Base-by-base conservation (phyloP, 2,113 vertebrate species). In the Polypterus bichir region DNA sequence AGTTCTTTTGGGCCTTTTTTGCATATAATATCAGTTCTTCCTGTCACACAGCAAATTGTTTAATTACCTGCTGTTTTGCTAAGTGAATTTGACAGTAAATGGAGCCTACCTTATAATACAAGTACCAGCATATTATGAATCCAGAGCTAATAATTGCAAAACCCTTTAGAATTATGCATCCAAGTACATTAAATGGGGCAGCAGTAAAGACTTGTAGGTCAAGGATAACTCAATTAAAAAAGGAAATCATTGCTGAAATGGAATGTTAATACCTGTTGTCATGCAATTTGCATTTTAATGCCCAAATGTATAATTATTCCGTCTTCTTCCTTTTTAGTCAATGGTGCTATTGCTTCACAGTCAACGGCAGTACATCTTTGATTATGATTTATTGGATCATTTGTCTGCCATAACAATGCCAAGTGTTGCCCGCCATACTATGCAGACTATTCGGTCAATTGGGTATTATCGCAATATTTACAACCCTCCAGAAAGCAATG, bases 381-480 rank as follows among this genome's bases (percentile, higher is more conserved):
- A 98, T 56, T 97, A 95, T 0, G 93, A 99, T 71, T 77, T 89
- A 64, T 76, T 93, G 78, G 95, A 98, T 67, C 86, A 91, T 44
- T 89, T 99, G 5, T 91, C 90, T 0, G 94, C 94, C 60, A 87
- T 99, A 77, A 95, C 93, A 47, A 97, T 99, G 96, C 96, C 96
- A 66, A 98, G 94, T 0, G 91, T 99, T 46, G 94, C 96, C 7
- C 93, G 95, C 65, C 96, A 99, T 69, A 93, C 90, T 71, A 96
- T 98, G 95, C 90, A 96, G 82, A 97, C 95, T 49, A 87, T 99
- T 68, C 93, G 95, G 61, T 99, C 96, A 57, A 86, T 99, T 48
- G 92, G 93, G 65, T 99, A 98, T 71, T 99, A 97, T 82, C 90
- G 96, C 47, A 99, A 99, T 73, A 89, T 97, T 48, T 98, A 97